phyloP scores from a whole-genome alignment of 2,888 invertebrate species.

The Parnassius mnemosyne region DNA sequence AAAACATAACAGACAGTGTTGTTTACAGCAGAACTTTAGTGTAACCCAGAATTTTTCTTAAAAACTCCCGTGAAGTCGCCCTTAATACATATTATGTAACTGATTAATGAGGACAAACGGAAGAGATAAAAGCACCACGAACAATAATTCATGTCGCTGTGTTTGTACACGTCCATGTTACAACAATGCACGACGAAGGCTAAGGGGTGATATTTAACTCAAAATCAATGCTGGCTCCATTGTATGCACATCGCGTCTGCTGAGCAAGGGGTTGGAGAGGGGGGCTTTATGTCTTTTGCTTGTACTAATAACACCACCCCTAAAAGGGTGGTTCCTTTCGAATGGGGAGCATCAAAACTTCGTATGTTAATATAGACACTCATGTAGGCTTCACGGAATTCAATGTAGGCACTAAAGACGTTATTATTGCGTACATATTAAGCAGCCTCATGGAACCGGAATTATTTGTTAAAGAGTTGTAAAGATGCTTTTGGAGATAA shows the following conservation, averaged over 20 bases:
- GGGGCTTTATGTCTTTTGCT: slow-evolving; percentile 66
- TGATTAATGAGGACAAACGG: slow-evolving; percentile 54
- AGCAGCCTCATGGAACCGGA: slow-evolving; percentile 45
- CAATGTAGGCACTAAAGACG: slow-evolving; percentile 55
- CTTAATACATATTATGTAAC: slow-evolving; percentile 41
- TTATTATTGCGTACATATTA: slow-evolving; percentile 53
- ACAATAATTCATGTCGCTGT: slow-evolving; percentile 68
- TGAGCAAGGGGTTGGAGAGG: slow-evolving; percentile 34
- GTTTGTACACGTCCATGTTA: slow-evolving; percentile 57
- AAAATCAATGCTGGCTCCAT: slow-evolving; percentile 75
- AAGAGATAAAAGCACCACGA: slow-evolving; percentile 60
- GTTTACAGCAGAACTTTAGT: no score
- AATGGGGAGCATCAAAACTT: slow-evolving; percentile 64
- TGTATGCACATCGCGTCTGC: slow-evolving; percentile 70
- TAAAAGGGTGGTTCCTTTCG: slow-evolving; percentile 65
- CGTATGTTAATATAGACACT: slow-evolving; percentile 75
- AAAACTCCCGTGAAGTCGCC: slow-evolving; percentile 27
- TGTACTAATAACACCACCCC: slow-evolving; percentile 75
- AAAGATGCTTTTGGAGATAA: slow-evolving; percentile 24
- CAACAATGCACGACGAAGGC: slow-evolving; percentile 47
- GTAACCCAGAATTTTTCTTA: slow-evolving; percentile 23
- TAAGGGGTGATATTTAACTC: slow-evolving; percentile 74
- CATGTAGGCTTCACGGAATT: slow-evolving; percentile 65
- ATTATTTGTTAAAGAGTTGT: slow-evolving; percentile 49
- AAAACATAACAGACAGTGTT: no score